A percentile compares a stretch with the other conserved stretches of the same genome.
phyloP scores from a whole-genome alignment of 1,140 invertebrate species.

The Platyura marginata region DNA sequence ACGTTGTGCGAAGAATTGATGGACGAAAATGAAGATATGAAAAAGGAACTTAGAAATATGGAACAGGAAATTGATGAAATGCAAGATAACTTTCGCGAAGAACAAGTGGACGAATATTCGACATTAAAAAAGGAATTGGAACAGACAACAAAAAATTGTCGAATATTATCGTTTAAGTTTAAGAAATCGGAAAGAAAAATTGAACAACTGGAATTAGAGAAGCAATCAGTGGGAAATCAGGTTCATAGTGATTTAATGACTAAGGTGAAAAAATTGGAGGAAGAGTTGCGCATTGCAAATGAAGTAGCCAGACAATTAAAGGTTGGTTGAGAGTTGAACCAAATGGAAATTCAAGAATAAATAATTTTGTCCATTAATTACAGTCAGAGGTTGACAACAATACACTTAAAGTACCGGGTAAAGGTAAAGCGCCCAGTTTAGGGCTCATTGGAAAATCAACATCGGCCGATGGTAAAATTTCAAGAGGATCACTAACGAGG shows the following conservation, averaged over 20 bases:
- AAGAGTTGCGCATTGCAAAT: constrained; percentile 65
- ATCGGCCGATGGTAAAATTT: constrained; percentile 39
- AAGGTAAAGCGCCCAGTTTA: constrained; percentile 35
- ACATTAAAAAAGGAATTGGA: constrained; percentile 83
- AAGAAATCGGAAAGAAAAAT: constrained; percentile 84
- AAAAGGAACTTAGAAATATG: constrained; percentile 79
- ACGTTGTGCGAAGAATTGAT: constrained; percentile 79
- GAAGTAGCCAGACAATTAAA: constrained; percentile 43
- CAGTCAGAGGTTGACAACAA: constrained; percentile 30
- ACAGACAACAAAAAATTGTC: constrained; percentile 93
- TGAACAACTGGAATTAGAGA: constrained; percentile 78
- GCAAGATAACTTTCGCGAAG: constrained; percentile 93
- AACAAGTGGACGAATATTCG: constrained; percentile 95
- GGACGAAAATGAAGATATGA: constrained; percentile 93
- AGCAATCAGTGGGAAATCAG: constrained; percentile 36
- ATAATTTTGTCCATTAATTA: constrained; percentile 3
- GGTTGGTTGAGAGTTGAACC: too few relatives aligned
- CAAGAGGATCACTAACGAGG: constrained; percentile 43
- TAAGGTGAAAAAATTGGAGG: constrained; percentile 57
- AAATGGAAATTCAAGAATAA: too few relatives aligned
- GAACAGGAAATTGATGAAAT: constrained; percentile 96
- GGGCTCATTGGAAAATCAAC: constrained; percentile 32
- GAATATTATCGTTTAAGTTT: constrained; percentile 95
- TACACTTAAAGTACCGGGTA: constrained; percentile 27
- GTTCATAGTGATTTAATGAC: constrained; percentile 36